Conservation (phyloP, 1,140 invertebrate genomes). For the Caenorhabditis brenneri region DNA sequence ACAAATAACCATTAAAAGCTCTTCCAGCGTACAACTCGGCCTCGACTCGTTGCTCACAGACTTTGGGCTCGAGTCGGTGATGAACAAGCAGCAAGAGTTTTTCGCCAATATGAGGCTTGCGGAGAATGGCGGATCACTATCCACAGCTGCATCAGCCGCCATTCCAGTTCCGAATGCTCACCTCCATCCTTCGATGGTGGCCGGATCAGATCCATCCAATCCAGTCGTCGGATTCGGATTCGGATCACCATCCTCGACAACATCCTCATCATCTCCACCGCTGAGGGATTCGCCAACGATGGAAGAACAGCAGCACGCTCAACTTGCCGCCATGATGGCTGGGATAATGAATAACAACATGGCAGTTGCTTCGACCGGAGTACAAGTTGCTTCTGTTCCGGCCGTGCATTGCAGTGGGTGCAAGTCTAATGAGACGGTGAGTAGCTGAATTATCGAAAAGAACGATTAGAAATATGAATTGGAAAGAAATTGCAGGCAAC, state of each 20-base stretch:
- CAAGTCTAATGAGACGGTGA: conserved; percentile 22
- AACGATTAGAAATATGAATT: too few relatives aligned
- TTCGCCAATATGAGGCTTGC: conserved; percentile 50
- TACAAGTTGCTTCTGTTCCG: neutral
- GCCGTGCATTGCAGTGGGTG: conserved; percentile 20
- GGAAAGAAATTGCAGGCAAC: neutral
- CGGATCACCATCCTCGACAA: conserved; percentile 38
- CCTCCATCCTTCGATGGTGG: conserved; percentile 76
- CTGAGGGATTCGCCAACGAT: conserved; percentile 73
- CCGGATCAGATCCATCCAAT: neutral
- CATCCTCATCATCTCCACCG: conserved; percentile 47
- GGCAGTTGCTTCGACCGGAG: neutral
- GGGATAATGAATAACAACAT: conserved; percentile 6
- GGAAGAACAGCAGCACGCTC: conserved; percentile 19
- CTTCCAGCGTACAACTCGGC: conserved; percentile 62
- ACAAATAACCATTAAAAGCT: too few relatives aligned
- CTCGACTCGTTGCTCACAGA: conserved; percentile 66
- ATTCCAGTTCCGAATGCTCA: conserved; percentile 75
- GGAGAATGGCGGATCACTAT: neutral
- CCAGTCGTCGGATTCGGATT: conserved; percentile 31
- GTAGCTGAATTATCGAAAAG: neutral
- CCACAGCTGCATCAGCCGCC: neutral
- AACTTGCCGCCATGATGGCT: conserved; percentile 18
- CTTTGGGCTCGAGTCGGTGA: conserved; percentile 63
- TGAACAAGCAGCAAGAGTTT: conserved; percentile 36